Conservation (phyloP, 2,113 vertebrate genomes). For the Galeopterus variegatus region DNA sequence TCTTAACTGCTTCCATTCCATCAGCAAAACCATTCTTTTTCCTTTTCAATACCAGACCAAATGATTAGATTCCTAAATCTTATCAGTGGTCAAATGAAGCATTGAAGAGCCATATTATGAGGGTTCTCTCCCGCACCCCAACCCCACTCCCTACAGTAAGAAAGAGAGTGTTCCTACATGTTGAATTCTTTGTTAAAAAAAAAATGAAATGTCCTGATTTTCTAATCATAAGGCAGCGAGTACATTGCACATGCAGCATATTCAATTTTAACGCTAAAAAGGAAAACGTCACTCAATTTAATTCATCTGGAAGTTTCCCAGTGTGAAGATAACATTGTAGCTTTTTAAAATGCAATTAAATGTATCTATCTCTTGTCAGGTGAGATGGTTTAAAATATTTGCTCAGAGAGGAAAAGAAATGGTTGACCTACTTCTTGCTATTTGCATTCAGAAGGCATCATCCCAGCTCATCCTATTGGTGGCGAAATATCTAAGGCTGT, state of each 20-base stretch:
- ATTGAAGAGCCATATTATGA: background rate
- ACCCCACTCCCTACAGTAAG: background rate
- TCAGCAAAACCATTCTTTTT: conserved; percentile 21
- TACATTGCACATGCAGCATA: conserved; percentile 54
- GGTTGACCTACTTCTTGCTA: conserved; percentile 76
- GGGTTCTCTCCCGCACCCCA: background rate
- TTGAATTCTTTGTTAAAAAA: conserved; percentile 44
- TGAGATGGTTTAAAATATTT: conserved; percentile 73
- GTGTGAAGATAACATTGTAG: conserved; percentile 60
- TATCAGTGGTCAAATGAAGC: conserved; percentile 18
- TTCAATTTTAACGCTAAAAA: conserved; percentile 65
- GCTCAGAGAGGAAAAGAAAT: conserved; percentile 66
- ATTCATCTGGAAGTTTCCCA: conserved; percentile 66
- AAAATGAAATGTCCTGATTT: conserved; percentile 60
- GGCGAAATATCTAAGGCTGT: background rate
- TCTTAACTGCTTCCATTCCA: conserved; percentile 61
- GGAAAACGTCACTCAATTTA: conserved; percentile 55
- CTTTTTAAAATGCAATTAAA: conserved; percentile 70
- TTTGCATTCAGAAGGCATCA: conserved; percentile 64
- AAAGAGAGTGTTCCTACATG: background rate
- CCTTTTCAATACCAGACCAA: conserved; percentile 49
- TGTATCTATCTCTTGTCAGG: conserved; percentile 61
- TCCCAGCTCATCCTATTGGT: background rate
- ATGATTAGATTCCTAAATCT: conserved; percentile 62
- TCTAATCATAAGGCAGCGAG: conserved; percentile 60